These are phyloP conservation scores for Nebria salina DNA, from an alignment of 2,888 invertebrate genomes.

Conservation along the genomic window DNA sequence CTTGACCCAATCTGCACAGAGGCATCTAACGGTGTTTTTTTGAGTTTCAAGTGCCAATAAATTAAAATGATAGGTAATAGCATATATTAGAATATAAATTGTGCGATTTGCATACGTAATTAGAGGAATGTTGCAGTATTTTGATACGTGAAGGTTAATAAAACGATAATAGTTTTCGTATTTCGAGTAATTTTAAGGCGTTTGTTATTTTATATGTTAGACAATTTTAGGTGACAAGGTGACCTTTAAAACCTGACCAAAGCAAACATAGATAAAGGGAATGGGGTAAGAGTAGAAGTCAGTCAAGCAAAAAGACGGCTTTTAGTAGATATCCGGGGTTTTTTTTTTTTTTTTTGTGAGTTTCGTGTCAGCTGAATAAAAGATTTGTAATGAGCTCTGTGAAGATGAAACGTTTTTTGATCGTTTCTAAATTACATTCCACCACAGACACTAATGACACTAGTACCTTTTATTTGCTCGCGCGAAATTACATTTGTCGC, in stretches of 20 bases:
- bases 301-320: neutral
- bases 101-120: neutral
- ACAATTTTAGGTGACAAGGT: no score
- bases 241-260: no score
- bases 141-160: neutral
- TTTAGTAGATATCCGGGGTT: neutral
- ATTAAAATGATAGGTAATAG: neutral
- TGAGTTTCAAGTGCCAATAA: no score
- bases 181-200: no score
- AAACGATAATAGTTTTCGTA: no score
- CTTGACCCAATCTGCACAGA: no score
- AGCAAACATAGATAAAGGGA: no score
- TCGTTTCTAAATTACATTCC: slow-evolving; percentile 3
- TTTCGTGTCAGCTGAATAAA: neutral
- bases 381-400: slow-evolving; percentile 12
- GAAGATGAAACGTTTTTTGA: neutral
- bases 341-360: neutral
- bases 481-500: no score
- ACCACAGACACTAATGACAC: neutral
- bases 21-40: no score
- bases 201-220: no score
- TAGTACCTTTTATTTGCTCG: no score
- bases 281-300: no score
- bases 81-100: neutral
- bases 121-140: neutral